These are phyloP conservation scores for Pan paniscus DNA, from an alignment of 2,113 vertebrate genomes.

Conservation along the genomic window DNA sequence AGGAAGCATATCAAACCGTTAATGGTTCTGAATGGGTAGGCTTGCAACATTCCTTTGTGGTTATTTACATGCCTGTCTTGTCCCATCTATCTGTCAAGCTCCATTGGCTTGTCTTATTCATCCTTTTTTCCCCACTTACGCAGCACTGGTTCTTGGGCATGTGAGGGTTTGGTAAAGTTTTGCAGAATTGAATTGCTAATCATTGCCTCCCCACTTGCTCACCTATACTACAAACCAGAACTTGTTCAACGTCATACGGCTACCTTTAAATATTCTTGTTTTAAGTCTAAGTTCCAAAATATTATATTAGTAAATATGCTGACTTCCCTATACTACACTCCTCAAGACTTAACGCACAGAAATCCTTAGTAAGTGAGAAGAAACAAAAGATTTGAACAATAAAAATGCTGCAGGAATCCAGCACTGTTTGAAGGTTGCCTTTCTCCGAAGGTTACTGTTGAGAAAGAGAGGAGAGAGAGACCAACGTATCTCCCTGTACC, in stretches of 20 bases:
- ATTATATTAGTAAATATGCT: background rate
- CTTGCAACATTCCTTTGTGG: background rate
- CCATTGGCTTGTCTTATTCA: background rate
- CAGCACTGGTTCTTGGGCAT: no score
- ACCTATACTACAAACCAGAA: background rate
- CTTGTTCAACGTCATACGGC: background rate
- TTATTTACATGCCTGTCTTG: background rate
- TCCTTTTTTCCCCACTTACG: background rate
- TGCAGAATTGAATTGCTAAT: background rate
- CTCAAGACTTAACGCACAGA: background rate
- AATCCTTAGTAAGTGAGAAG: background rate
- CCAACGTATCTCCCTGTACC: background rate
- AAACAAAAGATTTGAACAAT: background rate
- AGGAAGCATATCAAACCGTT: background rate
- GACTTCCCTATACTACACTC: background rate
- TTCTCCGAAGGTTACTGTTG: background rate
- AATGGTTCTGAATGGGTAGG: background rate
- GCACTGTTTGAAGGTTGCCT: background rate
- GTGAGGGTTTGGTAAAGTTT: background rate
- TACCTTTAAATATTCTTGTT: background rate
- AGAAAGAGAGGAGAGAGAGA: background rate
- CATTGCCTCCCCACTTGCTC: background rate
- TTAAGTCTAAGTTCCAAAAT: background rate
- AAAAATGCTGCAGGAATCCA: background rate
- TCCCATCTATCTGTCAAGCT: background rate